Percentiles rank a stretch among this genome's conserved stretches.
Conservation (phyloP, 2,888 invertebrate genomes). For the Gymnocheta viridis region DNA sequence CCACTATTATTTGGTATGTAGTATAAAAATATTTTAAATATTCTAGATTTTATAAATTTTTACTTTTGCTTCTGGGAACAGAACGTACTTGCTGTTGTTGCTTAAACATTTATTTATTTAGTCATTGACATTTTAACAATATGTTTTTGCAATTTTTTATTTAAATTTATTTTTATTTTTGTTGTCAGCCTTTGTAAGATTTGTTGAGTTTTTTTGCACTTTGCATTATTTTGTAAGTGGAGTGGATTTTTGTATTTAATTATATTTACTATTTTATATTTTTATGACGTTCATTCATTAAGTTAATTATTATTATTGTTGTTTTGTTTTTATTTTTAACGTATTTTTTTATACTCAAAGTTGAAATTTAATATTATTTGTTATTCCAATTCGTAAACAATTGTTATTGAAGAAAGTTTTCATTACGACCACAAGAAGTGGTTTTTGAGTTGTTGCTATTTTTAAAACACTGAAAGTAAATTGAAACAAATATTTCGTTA, state of each 20-base stretch:
- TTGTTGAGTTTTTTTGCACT: constrained; percentile 39
- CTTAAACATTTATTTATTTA: constrained; percentile 31
- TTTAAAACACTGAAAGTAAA: constrained; percentile 41
- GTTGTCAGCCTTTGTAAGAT: constrained; percentile 20
- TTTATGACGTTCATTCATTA: constrained; percentile 17
- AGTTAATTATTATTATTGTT: constrained; percentile 3
- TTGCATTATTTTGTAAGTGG: constrained; percentile 36
- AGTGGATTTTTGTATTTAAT: constrained; percentile 25
- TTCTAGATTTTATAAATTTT: not conserved
- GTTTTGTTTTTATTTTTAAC: constrained; percentile 1
- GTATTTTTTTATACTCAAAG: constrained; percentile 23
- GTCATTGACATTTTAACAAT: constrained; percentile 41
- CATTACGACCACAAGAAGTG: constrained; percentile 27
- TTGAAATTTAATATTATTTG: constrained; percentile 27
- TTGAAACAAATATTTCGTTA: constrained; percentile 1
- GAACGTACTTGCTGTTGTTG: constrained; percentile 2
- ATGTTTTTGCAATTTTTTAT: constrained; percentile 22
- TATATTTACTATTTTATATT: constrained; percentile 11
- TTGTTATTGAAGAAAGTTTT: constrained; percentile 43
- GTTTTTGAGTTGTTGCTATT: constrained; percentile 35
- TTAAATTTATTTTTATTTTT: constrained; percentile 22
- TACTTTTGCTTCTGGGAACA: not conserved
- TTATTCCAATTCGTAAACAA: constrained; percentile 17
- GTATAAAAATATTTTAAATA: constrained; percentile 9
- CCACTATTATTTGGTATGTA: constrained; percentile 6